Percentiles rank a stretch among this genome's conserved stretches.
These are phyloP conservation scores for Aspiorhynchus laticeps DNA, from an alignment of 2,113 vertebrate genomes.

Conservation along the genomic window DNA sequence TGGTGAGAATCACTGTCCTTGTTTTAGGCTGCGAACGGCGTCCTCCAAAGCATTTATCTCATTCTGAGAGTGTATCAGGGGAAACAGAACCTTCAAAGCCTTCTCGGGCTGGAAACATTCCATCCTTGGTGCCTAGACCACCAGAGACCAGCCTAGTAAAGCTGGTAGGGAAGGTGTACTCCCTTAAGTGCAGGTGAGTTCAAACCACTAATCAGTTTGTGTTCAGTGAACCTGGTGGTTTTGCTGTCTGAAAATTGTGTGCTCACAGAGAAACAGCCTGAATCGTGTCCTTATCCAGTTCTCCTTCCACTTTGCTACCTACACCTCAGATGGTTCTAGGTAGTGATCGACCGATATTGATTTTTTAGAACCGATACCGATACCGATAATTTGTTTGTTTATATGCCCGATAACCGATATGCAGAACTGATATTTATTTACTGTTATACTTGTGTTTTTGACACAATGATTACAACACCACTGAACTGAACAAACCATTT, in stretches of 20 bases:
- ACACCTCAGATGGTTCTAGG: neutral
- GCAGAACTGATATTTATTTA: too few species aligned
- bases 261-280: neutral
- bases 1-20: neutral
- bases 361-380: too few species aligned
- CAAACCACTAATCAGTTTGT: neutral
- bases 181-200: constrained; percentile 91
- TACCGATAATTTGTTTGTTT: too few species aligned
- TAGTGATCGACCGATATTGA: too few species aligned
- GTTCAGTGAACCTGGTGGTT: neutral
- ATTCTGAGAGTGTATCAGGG: constrained; percentile 65
- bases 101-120: constrained; percentile 82
- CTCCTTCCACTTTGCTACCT: neutral
- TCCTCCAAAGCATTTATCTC: constrained; percentile 69
- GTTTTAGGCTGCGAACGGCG: constrained; percentile 79
- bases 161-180: constrained; percentile 90
- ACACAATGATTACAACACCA: too few species aligned
- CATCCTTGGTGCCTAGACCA: constrained; percentile 87
- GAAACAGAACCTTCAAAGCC: constrained; percentile 76
- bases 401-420: too few species aligned
- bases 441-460: too few species aligned
- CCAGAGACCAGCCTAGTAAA: constrained; percentile 89
- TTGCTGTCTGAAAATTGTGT: neutral
- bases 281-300: neutral
- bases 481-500: too few species aligned